A percentile compares a stretch with the other conserved stretches of the same genome.
Evolutionary conservation across 2,888 invertebrate genomes (phyloP).

Genomic region (Eristalinus aeneus): DNA sequence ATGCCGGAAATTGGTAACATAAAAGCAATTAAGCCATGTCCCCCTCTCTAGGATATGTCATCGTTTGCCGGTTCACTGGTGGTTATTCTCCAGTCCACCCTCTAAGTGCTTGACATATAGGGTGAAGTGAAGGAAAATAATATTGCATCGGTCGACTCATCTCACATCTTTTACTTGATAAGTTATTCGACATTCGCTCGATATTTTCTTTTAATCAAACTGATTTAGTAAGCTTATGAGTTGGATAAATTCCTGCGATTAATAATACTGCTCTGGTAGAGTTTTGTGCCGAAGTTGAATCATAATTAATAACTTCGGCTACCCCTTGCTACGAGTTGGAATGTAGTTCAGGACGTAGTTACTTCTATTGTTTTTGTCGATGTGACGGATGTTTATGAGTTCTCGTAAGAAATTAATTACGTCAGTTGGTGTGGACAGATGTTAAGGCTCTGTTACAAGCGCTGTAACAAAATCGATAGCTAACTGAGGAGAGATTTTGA

Average conservation of each 20-base stretch:
- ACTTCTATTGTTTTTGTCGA: constrained; percentile 51
- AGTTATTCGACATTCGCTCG: constrained; percentile 61
- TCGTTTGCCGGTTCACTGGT: constrained; percentile 57
- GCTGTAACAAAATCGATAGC: constrained; percentile 38
- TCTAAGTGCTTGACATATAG: constrained; percentile 25
- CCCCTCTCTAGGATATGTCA: constrained; percentile 60
- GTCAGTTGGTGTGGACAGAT: constrained; percentile 62
- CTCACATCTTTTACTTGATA: constrained; percentile 65
- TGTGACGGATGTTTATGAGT: constrained; percentile 70
- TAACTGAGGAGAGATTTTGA: not conserved
- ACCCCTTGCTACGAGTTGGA: not conserved
- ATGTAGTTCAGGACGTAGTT: constrained; percentile 17
- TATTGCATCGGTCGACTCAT: constrained; percentile 57
- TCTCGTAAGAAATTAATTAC: constrained; percentile 69
- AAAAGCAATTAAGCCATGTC: constrained; percentile 64
- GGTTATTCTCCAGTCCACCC: constrained; percentile 56
- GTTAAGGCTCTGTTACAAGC: constrained; percentile 35
- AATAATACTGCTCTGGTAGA: constrained; percentile 57
- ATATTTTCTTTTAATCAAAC: constrained; percentile 27
- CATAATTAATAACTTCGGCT: constrained; percentile 69
- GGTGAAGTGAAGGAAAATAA: constrained; percentile 35
- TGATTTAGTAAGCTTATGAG: constrained; percentile 71
- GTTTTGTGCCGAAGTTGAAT: constrained; percentile 51
- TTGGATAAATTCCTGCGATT: constrained; percentile 67
- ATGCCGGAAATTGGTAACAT: constrained; percentile 71